Evolutionary conservation across 2,797 vertebrate genomes (phyloP).

Genomic region (Sebastes hubbsi): DNA sequence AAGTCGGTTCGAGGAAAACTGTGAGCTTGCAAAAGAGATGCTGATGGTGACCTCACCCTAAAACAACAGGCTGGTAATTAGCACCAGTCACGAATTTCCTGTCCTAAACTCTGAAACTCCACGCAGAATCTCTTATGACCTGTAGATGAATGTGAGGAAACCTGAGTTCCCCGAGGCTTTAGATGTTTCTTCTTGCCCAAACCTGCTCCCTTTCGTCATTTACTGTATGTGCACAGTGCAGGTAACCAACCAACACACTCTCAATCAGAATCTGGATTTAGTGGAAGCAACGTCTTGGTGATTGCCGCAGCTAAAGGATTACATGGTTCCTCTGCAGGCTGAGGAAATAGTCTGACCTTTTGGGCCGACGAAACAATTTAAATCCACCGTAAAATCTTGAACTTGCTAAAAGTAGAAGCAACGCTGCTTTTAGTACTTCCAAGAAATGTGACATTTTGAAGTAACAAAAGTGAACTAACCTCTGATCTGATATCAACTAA

Average conservation of each 20-base stretch:
- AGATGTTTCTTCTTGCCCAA: slow-evolving; percentile 43
- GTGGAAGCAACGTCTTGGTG: not conserved
- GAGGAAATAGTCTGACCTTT: not conserved
- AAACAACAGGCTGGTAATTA: not conserved
- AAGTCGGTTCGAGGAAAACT: not conserved
- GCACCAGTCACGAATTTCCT: not conserved
- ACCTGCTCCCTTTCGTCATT: slow-evolving; percentile 34
- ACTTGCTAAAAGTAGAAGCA: not conserved
- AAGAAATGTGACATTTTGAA: not conserved
- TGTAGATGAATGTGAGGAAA: slow-evolving; percentile 32
- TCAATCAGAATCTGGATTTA: not conserved
- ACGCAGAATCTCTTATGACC: not conserved
- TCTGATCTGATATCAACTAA: not conserved
- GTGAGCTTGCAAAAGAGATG: not conserved
- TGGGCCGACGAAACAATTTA: not conserved
- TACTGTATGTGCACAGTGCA: not conserved
- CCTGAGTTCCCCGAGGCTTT: slow-evolving; percentile 21
- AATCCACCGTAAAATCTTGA: not conserved
- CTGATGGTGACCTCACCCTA: not conserved
- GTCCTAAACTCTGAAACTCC: not conserved
- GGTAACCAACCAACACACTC: not conserved
- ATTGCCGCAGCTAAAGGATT: not conserved
- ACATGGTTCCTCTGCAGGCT: not conserved
- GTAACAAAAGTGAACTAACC: not conserved
- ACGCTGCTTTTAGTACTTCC: not conserved